Evolutionary conservation across 2,797 vertebrate genomes (phyloP).

Genomic region (Cyclura pinguis): DNA sequence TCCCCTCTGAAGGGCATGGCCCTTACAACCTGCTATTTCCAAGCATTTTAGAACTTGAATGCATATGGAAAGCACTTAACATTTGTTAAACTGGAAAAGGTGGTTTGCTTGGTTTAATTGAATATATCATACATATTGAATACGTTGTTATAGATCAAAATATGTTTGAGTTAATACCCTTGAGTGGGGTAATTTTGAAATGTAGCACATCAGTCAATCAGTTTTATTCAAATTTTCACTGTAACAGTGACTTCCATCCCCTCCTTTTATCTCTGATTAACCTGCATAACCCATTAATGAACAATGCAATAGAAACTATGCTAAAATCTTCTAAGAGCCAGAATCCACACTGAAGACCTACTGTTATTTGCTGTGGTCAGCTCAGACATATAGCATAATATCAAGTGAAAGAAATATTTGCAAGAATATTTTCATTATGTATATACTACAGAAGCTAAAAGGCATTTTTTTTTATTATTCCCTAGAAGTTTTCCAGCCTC

Average conservation of each 20-base stretch:
- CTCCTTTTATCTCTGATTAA: constrained; percentile 1
- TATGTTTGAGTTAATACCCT: background rate
- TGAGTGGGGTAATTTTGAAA: background rate
- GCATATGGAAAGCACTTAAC: background rate
- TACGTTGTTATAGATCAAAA: background rate
- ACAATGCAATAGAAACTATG: background rate
- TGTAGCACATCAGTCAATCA: background rate
- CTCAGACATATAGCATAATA: constrained; percentile 34
- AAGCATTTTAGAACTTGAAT: background rate
- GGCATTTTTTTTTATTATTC: constrained; percentile 56
- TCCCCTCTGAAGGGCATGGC: background rate
- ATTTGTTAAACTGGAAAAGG: background rate
- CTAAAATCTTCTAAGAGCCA: background rate
- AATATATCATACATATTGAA: background rate
- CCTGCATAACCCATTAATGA: constrained; percentile 5
- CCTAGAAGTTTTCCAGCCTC: constrained; percentile 47
- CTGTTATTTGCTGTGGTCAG: background rate
- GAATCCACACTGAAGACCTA: background rate
- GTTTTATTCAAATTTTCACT: background rate
- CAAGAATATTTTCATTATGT: background rate
- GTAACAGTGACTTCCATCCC: background rate
- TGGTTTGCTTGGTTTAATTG: background rate
- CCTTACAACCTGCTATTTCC: background rate
- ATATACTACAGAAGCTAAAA: constrained; percentile 48
- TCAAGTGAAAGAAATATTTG: constrained; percentile 38